Evolutionary conservation across 2,888 invertebrate genomes (phyloP).

Genomic region (Agrotis segetum): DNA sequence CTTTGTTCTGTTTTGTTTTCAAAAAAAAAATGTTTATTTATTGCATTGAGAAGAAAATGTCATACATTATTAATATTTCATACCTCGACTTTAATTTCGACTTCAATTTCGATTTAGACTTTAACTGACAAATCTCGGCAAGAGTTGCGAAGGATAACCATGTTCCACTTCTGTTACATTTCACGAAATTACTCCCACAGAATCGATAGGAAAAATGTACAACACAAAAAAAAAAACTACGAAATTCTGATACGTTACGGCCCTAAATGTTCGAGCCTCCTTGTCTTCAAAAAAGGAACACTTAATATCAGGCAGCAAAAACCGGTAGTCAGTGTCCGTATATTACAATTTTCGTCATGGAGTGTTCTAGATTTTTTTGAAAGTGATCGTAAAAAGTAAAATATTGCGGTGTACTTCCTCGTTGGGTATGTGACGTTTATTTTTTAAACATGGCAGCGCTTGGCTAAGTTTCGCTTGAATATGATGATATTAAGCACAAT

Average conservation of each 20-base stretch:
- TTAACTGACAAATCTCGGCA: too few species aligned
- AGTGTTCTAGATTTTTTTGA: conserved; percentile 53
- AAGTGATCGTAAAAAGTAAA: conserved; percentile 57
- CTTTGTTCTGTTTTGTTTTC: not conserved
- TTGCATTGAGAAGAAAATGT: not conserved
- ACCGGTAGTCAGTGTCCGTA: conserved; percentile 43
- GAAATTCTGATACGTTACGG: not conserved
- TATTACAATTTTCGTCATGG: conserved; percentile 44
- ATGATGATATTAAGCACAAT: conserved; percentile 21
- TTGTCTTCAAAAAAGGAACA: conserved; percentile 40
- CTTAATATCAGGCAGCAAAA: conserved; percentile 28
- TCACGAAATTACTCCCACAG: too few species aligned
- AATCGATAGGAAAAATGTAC: too few species aligned
- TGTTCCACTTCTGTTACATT: too few species aligned
- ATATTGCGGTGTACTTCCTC: conserved; percentile 58
- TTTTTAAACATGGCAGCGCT: conserved; percentile 32
- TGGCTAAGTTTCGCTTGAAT: conserved; percentile 1
- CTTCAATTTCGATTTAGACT: too few species aligned
- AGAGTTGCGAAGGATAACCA: too few species aligned
- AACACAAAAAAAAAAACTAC: not conserved
- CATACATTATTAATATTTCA: too few species aligned
- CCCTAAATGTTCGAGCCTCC: conserved; percentile 1
- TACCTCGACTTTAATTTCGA: too few species aligned
- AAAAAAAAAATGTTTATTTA: not conserved
- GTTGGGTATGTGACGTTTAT: conserved; percentile 14